These are phyloP conservation scores for Uloborus diversus DNA, from an alignment of 1,140 invertebrate species.

Conservation along the genomic window DNA sequence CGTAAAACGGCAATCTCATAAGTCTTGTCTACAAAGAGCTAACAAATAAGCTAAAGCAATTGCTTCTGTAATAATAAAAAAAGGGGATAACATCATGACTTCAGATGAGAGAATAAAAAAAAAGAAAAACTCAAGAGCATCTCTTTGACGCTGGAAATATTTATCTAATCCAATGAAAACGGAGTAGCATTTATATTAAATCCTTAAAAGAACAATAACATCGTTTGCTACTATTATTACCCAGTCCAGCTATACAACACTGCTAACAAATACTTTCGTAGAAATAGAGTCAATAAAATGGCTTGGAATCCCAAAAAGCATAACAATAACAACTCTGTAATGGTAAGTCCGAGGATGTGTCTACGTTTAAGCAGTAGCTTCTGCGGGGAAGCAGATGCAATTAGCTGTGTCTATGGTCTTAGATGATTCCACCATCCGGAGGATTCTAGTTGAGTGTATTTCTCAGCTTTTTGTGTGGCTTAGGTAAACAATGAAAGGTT, in stretches of 20 bases:
- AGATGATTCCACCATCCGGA: not conserved
- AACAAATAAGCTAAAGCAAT: conserved; percentile 17
- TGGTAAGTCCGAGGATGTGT: conserved; percentile 15
- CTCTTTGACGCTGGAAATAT: conserved; percentile 40
- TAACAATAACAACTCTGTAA: conserved; percentile 33
- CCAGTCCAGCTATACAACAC: not conserved
- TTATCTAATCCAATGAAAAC: conserved; percentile 54
- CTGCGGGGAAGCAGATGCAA: conserved; percentile 2
- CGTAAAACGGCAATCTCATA: conserved; percentile 13
- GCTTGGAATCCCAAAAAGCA: not conserved
- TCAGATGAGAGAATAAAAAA: too few species aligned
- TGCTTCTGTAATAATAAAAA: conserved; percentile 19
- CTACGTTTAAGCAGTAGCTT: conserved; percentile 27
- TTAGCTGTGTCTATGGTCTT: not conserved
- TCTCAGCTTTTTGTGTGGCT: too few species aligned
- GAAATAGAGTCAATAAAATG: conserved; percentile 41
- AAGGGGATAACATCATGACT: conserved; percentile 21
- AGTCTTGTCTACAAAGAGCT: not conserved
- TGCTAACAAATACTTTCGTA: conserved; percentile 22
- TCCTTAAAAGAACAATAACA: conserved; percentile 47
- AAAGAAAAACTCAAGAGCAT: conserved; percentile 1
- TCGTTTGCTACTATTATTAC: conserved; percentile 14
- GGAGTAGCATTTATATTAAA: conserved; percentile 45
- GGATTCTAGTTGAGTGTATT: too few species aligned
- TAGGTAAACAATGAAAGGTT: not conserved